Percentiles rank a stretch among this genome's conserved stretches.
Conservation (phyloP, 2,113 vertebrate genomes). For the Psophia crepitans region DNA sequence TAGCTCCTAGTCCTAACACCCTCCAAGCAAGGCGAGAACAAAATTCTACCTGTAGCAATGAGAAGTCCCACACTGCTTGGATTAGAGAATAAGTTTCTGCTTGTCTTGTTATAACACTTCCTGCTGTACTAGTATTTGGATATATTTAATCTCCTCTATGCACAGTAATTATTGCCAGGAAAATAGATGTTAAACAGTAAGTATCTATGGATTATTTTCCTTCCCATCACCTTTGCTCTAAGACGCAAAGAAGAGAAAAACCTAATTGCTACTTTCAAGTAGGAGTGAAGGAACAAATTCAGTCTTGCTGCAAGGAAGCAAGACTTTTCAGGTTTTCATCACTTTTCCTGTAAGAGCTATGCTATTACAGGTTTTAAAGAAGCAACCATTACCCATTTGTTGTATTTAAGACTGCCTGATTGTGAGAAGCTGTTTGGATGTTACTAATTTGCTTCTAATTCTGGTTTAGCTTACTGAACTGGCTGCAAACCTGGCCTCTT, state of each 20-base stretch:
- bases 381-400: neutral
- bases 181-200: neutral
- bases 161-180: neutral
- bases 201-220: neutral
- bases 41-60: neutral
- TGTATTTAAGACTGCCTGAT: neutral
- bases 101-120: neutral
- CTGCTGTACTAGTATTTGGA: neutral
- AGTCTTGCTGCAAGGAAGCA: neutral
- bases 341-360: neutral
- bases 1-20: neutral
- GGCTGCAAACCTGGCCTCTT: neutral
- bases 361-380: neutral
- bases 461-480: neutral
- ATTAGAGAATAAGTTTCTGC: neutral
- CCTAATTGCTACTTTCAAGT: neutral
- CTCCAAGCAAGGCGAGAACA: neutral
- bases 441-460: neutral
- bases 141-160: neutral
- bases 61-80: neutral
- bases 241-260: neutral
- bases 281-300: neutral
- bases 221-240: neutral
- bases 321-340: neutral
- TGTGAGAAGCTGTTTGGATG: neutral